A percentile compares a stretch with the other conserved stretches of the same genome.
Evolutionary conservation across 2,888 invertebrate species (phyloP).

Genomic region (Noctua janthe): DNA sequence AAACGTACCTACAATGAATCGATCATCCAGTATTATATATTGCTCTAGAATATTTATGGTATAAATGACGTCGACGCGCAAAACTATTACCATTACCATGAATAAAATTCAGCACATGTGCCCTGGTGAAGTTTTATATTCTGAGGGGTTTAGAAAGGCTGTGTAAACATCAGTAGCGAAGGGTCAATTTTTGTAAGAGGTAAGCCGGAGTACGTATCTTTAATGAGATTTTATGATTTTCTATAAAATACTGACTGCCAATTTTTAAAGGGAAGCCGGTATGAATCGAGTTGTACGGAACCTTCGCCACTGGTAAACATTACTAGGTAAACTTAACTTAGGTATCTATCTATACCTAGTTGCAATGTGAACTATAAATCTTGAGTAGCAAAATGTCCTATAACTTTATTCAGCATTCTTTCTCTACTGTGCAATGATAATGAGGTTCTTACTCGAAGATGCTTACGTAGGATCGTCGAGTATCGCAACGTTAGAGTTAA

Average conservation of each 20-base stretch:
- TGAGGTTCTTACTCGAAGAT: constrained; percentile 1
- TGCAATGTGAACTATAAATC: neutral
- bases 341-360: neutral
- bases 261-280: too few relatives aligned
- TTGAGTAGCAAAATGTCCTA: neutral
- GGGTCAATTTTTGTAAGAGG: too few relatives aligned
- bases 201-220: too few relatives aligned
- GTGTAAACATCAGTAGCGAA: neutral
- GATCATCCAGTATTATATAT: neutral
- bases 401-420: neutral
- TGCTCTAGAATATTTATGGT: neutral
- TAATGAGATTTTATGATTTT: too few relatives aligned
- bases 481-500: constrained; percentile 92
- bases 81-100: neutral
- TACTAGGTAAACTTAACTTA: neutral
- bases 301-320: neutral
- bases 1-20: constrained; percentile 21
- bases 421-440: constrained; percentile 9
- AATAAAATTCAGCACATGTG: neutral
- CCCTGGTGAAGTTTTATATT: neutral
- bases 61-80: neutral
- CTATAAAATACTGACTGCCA: too few relatives aligned
- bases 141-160: neutral
- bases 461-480: constrained; percentile 90
- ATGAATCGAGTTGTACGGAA: too few relatives aligned